phyloP scores from a whole-genome alignment of 2,797 vertebrate genomes.

The Sphenopsis melanotis region DNA sequence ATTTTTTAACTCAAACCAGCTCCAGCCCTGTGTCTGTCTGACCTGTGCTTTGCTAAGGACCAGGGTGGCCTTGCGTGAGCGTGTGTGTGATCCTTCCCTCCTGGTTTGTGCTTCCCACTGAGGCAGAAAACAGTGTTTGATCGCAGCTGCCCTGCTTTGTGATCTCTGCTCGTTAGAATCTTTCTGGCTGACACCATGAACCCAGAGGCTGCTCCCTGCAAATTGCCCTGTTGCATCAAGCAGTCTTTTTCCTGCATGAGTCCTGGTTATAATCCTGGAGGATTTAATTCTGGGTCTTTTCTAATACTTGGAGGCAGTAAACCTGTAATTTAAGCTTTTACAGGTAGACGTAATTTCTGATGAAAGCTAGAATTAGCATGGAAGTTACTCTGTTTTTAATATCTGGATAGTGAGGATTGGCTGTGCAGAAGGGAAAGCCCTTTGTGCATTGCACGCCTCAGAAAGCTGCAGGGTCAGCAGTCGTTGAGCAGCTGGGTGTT shows the following conservation, averaged over 20 bases:
- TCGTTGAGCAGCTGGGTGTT: neutral
- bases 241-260: neutral
- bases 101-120: neutral
- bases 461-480: neutral
- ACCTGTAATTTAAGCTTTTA: constrained; percentile 44
- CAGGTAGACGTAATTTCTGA: neutral
- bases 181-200: neutral
- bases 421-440: neutral
- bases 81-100: neutral
- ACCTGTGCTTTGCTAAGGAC: neutral
- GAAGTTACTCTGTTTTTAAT: constrained; percentile 11
- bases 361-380: neutral
- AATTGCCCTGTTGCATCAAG: neutral
- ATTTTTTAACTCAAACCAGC: neutral
- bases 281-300: neutral
- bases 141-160: neutral
- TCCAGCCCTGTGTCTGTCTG: neutral
- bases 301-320: constrained; percentile 3
- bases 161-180: neutral
- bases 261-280: neutral
- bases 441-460: neutral
- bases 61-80: neutral
- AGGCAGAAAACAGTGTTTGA: neutral
- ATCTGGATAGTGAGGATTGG: neutral
- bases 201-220: neutral